Percentiles rank a stretch among this genome's conserved stretches.
Conservation (phyloP, 2,113 vertebrate genomes). For the Calidris pygmaea region DNA sequence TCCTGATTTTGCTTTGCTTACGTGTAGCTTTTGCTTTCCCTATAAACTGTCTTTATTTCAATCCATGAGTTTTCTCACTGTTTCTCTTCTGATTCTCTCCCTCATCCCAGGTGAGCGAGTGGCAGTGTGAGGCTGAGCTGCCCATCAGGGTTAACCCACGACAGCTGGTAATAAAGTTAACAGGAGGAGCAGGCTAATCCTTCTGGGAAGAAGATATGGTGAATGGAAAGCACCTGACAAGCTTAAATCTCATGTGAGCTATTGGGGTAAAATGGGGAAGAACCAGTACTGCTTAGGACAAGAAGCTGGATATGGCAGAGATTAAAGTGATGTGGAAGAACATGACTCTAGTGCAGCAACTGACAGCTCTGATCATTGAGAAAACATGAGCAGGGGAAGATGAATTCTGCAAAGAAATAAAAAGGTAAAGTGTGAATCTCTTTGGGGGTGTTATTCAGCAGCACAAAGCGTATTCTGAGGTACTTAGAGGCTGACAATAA, state of each 20-base stretch:
- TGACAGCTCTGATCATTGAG: background rate
- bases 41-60: background rate
- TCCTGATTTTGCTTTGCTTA: background rate
- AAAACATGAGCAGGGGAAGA: background rate
- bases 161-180: background rate
- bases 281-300: background rate
- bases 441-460: background rate
- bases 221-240: background rate
- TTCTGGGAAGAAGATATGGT: background rate
- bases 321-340: background rate
- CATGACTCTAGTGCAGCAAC: background rate
- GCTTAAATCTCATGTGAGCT: background rate
- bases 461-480: background rate
- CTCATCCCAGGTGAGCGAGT: fast-evolving
- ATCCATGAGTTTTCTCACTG: background rate
- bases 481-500: background rate
- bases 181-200: background rate
- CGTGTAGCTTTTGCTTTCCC: background rate
- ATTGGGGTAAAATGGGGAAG: background rate
- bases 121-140: background rate
- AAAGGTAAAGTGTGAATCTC: background rate
- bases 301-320: background rate
- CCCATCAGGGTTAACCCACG: background rate
- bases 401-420: background rate
- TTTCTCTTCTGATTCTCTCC: background rate